Base-by-base conservation (phyloP, 2,888 invertebrate species). In the Aproaerema taeniolella region DNA sequence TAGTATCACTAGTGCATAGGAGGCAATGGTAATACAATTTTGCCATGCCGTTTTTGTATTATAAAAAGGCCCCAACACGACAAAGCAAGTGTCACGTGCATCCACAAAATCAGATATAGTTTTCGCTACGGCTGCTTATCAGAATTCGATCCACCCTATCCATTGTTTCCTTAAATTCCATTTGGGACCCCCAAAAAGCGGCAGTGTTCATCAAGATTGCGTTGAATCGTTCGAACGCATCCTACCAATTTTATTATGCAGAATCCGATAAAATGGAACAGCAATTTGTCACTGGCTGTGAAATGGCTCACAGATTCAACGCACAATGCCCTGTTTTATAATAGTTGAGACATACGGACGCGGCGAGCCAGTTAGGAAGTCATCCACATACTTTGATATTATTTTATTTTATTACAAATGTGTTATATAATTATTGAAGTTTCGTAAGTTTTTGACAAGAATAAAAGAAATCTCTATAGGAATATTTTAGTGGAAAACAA, bases 231-330 rank as follows among this genome's bases (percentile, higher is more conserved):
- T 35, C 28, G 2, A 31, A 38, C 41, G 43, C 46, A 36, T 44
- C 32, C 37, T 56, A 37, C 44, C 48, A 48, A 43, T 56, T 61
- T 56, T 51, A 52, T 52, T 55, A 52, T 53, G 47, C 55, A 55
- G 38, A 34, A 38, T 26, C 43, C 47, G 46, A 63, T 66, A 61
- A 61, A 63, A 58, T 53, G 50, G 51, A 54, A 54, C 52, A 54
- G 58, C 58, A 53, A 61, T 65, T 61, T 62, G 58, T 62, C 65
- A 61, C 52, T 39, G 53, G 50, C 45, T 55, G 61, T 56, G 54
- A 58, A 63, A 57, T 49, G 38, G 53, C 50, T 53, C 47, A 52
- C 61, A 53, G 54, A 59, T 59, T 54, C 53, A 55, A 45, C 41
- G 52, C 34, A 38, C 42, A 40, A 37, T 37, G 20, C 37, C 43